A percentile compares a stretch with the other conserved stretches of the same genome.
These are phyloP conservation scores for Thelaira solivaga DNA, from an alignment of 2,888 invertebrate species.

Conservation along the genomic window DNA sequence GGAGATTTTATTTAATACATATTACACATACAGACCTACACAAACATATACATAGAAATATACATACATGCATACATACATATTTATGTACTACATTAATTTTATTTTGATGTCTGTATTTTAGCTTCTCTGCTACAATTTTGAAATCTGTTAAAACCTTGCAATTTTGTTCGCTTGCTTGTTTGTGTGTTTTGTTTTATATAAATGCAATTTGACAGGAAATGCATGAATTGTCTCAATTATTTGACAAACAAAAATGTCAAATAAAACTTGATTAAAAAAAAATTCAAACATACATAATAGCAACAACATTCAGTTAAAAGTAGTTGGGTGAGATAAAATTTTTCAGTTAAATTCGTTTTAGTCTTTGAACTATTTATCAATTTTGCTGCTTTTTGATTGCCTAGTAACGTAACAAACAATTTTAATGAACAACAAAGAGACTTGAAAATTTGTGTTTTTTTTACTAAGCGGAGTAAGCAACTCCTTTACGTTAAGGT, in stretches of 20 bases:
- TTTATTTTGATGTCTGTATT: not conserved
- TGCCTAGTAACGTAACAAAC: conserved; percentile 8
- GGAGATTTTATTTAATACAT: conserved; percentile 30
- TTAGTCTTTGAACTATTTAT: conserved; percentile 42
- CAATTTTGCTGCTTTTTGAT: not conserved
- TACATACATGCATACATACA: not conserved
- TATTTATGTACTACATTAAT: not conserved
- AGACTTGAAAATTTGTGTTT: not conserved
- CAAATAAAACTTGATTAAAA: conserved; percentile 53
- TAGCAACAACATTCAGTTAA: not conserved
- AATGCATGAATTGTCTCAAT: conserved; percentile 63
- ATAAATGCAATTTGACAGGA: conserved; percentile 62
- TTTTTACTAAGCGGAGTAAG: too few relatives aligned
- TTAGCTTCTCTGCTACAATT: not conserved
- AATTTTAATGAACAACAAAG: conserved; percentile 12
- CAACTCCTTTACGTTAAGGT: too few relatives aligned
- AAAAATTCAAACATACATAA: not conserved
- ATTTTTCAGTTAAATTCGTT: not conserved
- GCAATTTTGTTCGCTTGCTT: conserved; percentile 3
- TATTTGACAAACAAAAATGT: conserved; percentile 54
- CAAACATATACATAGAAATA: not conserved
- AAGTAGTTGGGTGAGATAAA: not conserved
- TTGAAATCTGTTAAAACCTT: conserved; percentile 1
- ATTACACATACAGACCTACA: not conserved
- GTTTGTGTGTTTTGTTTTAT: not conserved